These are phyloP conservation scores for Cephus nigrinus DNA, from an alignment of 2,888 invertebrate genomes.

Conservation along the genomic window DNA sequence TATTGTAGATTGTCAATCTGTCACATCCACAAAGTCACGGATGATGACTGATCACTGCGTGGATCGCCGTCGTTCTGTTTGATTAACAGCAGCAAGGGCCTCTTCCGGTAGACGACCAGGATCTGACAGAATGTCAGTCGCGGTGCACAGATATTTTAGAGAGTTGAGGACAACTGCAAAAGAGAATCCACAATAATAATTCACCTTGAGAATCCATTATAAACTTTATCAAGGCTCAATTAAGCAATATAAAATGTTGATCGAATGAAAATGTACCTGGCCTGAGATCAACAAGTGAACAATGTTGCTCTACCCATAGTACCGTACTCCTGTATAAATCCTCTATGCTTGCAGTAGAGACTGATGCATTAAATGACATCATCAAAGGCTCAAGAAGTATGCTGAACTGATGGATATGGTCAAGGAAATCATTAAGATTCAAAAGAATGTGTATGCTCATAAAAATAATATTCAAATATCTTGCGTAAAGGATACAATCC, in stretches of 20 bases:
- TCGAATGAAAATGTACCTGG: slow-evolving; percentile 75
- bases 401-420: slow-evolving; percentile 80
- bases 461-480: neutral
- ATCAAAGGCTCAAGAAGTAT: slow-evolving; percentile 90
- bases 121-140: slow-evolving; percentile 91
- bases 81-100: slow-evolving; percentile 79
- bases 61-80: slow-evolving; percentile 52
- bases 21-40: neutral
- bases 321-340: slow-evolving; percentile 93
- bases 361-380: slow-evolving; percentile 90
- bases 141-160: slow-evolving; percentile 88
- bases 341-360: slow-evolving; percentile 90
- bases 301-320: slow-evolving; percentile 96
- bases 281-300: slow-evolving; percentile 92
- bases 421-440: neutral
- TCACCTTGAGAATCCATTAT: too few relatives aligned
- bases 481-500: slow-evolving; percentile 88
- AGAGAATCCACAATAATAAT: slow-evolving; percentile 22
- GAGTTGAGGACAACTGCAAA: slow-evolving; percentile 92
- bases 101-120: slow-evolving; percentile 91
- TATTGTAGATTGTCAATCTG: neutral
- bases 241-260: neutral
- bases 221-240: neutral
- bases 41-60: slow-evolving; percentile 44
- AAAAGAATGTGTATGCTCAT: slow-evolving; percentile 7